Evolutionary conservation across 2,113 vertebrate genomes (phyloP), one percentile per base, ranked within the genome.

Genomic region (Callospermophilus lateralis): DNA sequence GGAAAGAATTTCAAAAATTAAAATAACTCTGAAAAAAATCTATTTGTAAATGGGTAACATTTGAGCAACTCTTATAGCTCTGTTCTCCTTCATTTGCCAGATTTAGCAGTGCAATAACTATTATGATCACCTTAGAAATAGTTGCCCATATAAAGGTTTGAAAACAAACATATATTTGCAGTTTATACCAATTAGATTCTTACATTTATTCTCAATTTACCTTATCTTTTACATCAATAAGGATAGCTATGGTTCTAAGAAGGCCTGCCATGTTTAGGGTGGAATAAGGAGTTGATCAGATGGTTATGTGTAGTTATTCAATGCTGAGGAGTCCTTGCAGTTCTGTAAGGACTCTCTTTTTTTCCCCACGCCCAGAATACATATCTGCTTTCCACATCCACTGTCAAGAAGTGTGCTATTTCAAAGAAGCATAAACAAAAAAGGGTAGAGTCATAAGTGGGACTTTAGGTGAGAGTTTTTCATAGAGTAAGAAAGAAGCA

Each of bases 171-270:
- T 67, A 24, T 16, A 7, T 83, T 74, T 86, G 32, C 34, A 61
- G 6, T 16, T 83, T 45, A 53, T 61, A 37, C 6, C 68, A 39
- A n/a, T 79, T 55, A 79, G 51, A n/a, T 34, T 73, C 39, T 68
- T 4, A n/a, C 45, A 63, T 79, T 48, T 90, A 63, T 86, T 19
- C n/a, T 83, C 32, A 45, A 30, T 30, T 55, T 68, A 11, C 32
- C 45, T 92, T 53, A 42, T n/a, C 19, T 86, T 94, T 97, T 63
- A 53, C 8, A 37, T 92, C 24, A 77, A 76, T 34, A 81, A 94
- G 51, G 26, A 78, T 45, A 86, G 37, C 24, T 83, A 22, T 1
- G 15, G 4, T 51, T 73, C 91, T 34, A 77, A 84, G 7, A 90
- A 55, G 39, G 16, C 39, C 15, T 89, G 7, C 26, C 83, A 28